A percentile compares a stretch with the other conserved stretches of the same genome.
These are phyloP conservation scores for Diadegma fenestrale DNA, from an alignment of 2,888 invertebrate genomes.

Conservation along the genomic window DNA sequence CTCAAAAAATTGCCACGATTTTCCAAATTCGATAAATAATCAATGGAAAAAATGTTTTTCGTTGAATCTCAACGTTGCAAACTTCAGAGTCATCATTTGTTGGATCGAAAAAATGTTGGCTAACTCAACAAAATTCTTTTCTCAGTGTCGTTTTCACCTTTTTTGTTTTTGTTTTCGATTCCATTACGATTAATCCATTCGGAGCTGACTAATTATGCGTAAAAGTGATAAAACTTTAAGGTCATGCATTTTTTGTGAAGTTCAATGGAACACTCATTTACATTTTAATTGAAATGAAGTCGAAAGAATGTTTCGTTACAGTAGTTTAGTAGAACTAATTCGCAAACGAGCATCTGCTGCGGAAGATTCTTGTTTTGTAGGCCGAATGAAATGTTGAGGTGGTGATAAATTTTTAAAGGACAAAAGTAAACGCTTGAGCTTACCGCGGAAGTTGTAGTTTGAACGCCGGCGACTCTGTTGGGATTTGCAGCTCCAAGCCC, in stretches of 20 bases:
- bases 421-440: constrained; percentile 69
- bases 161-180: too few species aligned
- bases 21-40: too few species aligned
- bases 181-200: too few species aligned
- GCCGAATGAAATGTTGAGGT: not conserved
- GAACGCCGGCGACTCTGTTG: constrained; percentile 76
- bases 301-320: not conserved
- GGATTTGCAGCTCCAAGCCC: constrained; percentile 70
- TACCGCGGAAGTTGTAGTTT: constrained; percentile 82
- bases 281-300: not conserved
- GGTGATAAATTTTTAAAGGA: not conserved
- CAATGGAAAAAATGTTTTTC: too few species aligned
- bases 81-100: too few species aligned
- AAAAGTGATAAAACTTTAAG: too few species aligned
- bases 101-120: too few species aligned
- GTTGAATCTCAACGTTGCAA: too few species aligned
- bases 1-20: too few species aligned
- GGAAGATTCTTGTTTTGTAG: not conserved
- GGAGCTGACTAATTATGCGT: not conserved
- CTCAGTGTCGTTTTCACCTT: too few species aligned
- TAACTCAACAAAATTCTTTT: too few species aligned
- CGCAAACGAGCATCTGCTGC: not conserved
- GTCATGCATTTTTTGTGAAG: not conserved
- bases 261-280: not conserved
- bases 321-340: not conserved